These are phyloP conservation scores for Scartelaos histophorus DNA, from an alignment of 2,113 vertebrate genomes.

Conservation along the genomic window DNA sequence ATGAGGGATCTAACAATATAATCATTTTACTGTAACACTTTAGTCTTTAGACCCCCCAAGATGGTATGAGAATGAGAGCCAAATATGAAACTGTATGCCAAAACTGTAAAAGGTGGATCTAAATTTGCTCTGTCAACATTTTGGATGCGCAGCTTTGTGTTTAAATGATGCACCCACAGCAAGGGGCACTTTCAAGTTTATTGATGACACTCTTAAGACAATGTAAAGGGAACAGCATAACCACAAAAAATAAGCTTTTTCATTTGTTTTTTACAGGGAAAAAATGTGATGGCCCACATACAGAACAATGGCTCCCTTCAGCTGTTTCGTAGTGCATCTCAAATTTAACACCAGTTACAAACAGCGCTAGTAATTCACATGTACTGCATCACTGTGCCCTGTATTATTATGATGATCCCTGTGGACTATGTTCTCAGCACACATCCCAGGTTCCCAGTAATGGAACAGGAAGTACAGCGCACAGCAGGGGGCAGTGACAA, in stretches of 20 bases:
- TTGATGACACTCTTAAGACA: too few species aligned
- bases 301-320: too few species aligned
- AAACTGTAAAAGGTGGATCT: too few species aligned
- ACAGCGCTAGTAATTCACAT: background rate
- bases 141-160: too few species aligned
- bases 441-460: slow-evolving; percentile 56
- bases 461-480: slow-evolving; percentile 47
- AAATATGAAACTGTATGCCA: slow-evolving; percentile 16
- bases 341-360: background rate
- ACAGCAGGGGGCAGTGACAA: slow-evolving; percentile 48
- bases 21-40: background rate
- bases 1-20: background rate
- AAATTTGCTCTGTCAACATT: too few species aligned
- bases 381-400: slow-evolving; percentile 8
- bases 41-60: background rate
- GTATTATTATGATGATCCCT: slow-evolving; percentile 33
- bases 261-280: too few species aligned
- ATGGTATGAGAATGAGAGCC: background rate
- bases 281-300: too few species aligned
- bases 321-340: background rate
- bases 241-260: too few species aligned
- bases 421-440: slow-evolving; percentile 46
- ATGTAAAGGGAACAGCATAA: too few species aligned
- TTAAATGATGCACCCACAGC: too few species aligned
- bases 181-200: too few species aligned